Base-by-base conservation (phyloP, 2,113 vertebrate species). In the Formicarius rufipectus region DNA sequence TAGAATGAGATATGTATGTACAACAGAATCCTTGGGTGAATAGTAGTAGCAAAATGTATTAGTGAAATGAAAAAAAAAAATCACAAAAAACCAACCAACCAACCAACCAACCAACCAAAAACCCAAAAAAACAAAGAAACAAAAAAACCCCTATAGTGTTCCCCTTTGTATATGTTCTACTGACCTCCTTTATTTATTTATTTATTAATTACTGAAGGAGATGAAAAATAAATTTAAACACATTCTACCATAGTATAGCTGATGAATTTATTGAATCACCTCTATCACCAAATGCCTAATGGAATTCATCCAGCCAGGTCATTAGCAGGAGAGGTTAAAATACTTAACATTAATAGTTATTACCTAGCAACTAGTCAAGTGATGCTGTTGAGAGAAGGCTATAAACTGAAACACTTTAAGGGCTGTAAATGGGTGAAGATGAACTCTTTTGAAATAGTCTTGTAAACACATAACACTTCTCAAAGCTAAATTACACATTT, bases 61-160 rank as follows among this genome's bases (percentile, higher is more conserved):
- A 58, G 7, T 63, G n/a, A 82, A 91, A 71, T 69, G 6, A 71
- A 64, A 59, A 39, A 62, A 28, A 1, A n/a, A n/a, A n/a, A n/a
- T n/a, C n/a, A n/a, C n/a, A n/a, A n/a, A n/a, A n/a, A n/a, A n/a
- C n/a, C n/a, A n/a, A n/a, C n/a, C n/a, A n/a, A n/a, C n/a, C n/a
- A n/a, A n/a, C n/a, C n/a, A n/a, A n/a, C n/a, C n/a, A n/a, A n/a
- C n/a, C n/a, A n/a, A n/a, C n/a, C n/a, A n/a, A n/a, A n/a, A n/a
- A n/a, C n/a, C n/a, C n/a, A n/a, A n/a, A n/a, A n/a, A n/a, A n/a
- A n/a, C n/a, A n/a, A n/a, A n/a, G n/a, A n/a, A n/a, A n/a, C n/a
- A n/a, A n/a, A n/a, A n/a, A n/a, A n/a, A n/a, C n/a, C n/a, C 0
- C 1, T 21, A 33, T 1, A 21, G 5, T 42, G 31, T n/a, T 63